Percentiles rank a stretch among this genome's conserved stretches.
phyloP scores from a whole-genome alignment of 1,140 invertebrate species.

The Orchestia grillus region DNA sequence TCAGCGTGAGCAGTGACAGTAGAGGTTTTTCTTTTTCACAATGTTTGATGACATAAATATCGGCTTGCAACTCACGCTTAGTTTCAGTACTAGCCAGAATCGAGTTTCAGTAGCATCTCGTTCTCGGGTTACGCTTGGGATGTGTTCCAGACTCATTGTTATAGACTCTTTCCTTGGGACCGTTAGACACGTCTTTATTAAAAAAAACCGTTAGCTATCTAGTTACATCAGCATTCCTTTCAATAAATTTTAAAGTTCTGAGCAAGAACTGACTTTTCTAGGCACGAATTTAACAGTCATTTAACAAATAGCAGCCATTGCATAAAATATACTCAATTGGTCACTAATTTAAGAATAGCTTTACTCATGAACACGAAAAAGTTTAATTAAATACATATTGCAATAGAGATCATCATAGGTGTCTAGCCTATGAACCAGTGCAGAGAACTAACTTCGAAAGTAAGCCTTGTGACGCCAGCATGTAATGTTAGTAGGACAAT shows the following conservation, averaged over 20 bases:
- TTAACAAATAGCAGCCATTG: neutral
- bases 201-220: neutral
- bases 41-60: neutral
- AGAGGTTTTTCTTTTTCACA: neutral
- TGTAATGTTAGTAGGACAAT: neutral
- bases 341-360: neutral
- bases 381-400: neutral
- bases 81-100: neutral
- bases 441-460: neutral
- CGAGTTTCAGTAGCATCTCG: neutral
- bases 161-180: too few relatives aligned
- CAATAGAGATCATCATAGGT: neutral
- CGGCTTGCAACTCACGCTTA: neutral
- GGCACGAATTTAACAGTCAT: neutral
- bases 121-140: neutral
- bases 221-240: neutral
- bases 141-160: neutral
- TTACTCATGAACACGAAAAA: neutral
- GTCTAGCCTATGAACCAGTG: neutral
- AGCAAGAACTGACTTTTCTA: neutral
- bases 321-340: neutral
- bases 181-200: too few relatives aligned
- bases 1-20: neutral
- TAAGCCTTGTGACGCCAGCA: neutral
- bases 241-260: neutral